These are phyloP conservation scores for Rhynchotus rufescens DNA, from an alignment of 2,797 vertebrate species.

Conservation along the genomic window DNA sequence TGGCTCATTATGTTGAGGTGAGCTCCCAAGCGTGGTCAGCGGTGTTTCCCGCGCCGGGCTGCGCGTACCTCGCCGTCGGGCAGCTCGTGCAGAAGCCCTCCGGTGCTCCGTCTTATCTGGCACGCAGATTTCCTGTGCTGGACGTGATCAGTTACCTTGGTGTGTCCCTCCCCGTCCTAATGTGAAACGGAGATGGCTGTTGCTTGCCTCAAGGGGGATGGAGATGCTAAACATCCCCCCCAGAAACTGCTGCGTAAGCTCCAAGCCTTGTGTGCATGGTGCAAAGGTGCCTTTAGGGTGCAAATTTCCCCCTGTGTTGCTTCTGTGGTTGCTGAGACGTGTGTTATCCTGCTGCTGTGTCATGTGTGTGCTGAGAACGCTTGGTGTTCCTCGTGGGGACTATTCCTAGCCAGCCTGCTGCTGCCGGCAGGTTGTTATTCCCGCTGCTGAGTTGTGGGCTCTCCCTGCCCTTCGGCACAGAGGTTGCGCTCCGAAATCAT, in stretches of 20 bases:
- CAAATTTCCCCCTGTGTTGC: background rate
- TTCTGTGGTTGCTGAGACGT: accelerated
- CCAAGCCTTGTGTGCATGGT: accelerated
- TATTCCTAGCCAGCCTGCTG: background rate
- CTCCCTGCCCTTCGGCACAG: background rate
- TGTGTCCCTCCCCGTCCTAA: background rate
- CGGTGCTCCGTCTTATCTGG: background rate
- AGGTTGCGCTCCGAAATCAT: background rate
- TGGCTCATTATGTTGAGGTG: background rate
- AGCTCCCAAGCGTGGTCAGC: background rate
- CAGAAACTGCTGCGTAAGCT: background rate
- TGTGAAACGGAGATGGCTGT: background rate
- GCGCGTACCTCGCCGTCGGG: background rate
- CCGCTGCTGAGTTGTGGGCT: background rate
- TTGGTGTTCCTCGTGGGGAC: accelerated
- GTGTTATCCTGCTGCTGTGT: background rate
- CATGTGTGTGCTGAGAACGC: background rate
- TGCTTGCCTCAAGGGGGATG: accelerated
- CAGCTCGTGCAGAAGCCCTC: background rate
- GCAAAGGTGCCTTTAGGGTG: background rate
- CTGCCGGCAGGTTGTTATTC: background rate
- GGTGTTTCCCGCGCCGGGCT: background rate
- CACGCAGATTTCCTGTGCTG: background rate
- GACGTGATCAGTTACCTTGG: background rate
- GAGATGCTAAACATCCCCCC: background rate